Conservation (phyloP, 2,113 vertebrate genomes). For the Varanus salvator region DNA sequence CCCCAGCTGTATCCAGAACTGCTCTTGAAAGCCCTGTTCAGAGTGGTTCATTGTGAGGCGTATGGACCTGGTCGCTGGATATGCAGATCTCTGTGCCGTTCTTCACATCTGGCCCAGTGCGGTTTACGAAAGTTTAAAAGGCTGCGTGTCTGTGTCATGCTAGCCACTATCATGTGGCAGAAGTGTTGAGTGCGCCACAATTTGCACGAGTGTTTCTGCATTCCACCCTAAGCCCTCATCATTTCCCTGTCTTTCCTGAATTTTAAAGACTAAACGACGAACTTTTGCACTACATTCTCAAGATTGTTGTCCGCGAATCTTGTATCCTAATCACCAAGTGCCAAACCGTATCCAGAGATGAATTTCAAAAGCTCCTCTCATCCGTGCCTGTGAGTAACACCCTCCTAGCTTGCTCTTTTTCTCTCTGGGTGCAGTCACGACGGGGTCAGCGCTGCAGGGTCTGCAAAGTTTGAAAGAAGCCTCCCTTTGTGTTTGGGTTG, state of each 20-base stretch:
- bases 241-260: constrained; percentile 56
- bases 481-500: constrained; percentile 17
- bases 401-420: constrained; percentile 13
- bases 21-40: not conserved
- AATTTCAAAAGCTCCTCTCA: constrained; percentile 98
- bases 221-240: constrained; percentile 32
- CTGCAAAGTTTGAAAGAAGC: not conserved
- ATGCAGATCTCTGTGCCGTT: not conserved
- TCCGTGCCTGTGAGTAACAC: constrained; percentile 93
- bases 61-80: not conserved
- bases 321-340: constrained; percentile 99
- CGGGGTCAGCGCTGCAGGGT: not conserved
- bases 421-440: not conserved
- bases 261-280: constrained; percentile 92
- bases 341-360: constrained; percentile 96
- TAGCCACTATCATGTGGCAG: no score
- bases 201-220: not conserved
- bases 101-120: not conserved
- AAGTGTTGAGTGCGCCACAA: not conserved
- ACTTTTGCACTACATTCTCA: constrained; percentile 96
- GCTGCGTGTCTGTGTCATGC: no score
- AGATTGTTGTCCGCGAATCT: constrained; percentile 97
- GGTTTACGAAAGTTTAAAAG: not conserved
- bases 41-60: not conserved
- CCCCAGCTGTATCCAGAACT: not conserved